Base-by-base conservation (phyloP, 2,113 vertebrate genomes). In the Arothron firmamentum region DNA sequence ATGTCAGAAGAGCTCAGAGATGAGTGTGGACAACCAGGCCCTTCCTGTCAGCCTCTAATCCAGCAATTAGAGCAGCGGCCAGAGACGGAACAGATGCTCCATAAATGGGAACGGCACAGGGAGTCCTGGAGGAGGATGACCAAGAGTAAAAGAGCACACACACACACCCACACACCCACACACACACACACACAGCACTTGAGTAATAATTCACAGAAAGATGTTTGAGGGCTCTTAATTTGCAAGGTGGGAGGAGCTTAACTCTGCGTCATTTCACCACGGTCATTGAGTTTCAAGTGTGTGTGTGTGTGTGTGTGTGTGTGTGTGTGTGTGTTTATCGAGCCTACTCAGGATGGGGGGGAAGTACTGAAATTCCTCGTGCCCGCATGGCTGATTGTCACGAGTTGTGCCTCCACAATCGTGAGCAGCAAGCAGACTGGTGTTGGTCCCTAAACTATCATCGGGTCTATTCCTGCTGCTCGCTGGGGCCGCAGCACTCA, bases 381-480 rank as follows among this genome's bases (percentile, higher is more conserved):
- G 34, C 12, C 11, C 10, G 9, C 34, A 12, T 12, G 34, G 8
- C 34, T 1, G 34, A 38, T 11, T 38, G 34, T 38, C 34, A 38
- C 34, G 34, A 38, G 34, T 38, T 38, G 11, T 38, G 17, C 65
- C 28, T 66, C 70, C 41, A 41, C 66, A 19, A 50, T 50, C 63
- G 11, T 0, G n/a, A 41, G 56, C 42, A 23, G 42, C 73, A 67
- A 56, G 53, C 65, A 70, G 57, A 63, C 68, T 73, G 11, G 11
- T 15, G 70, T 18, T 50, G 61, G 72, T 68, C 67, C 61, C 62
- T 50, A 10, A 74, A 85, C 78, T 62, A 64, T 81, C 81, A 80
- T 72, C 69, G 51, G 75, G 68, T 86, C 86, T 88, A 85, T 85
- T 85, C 84, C 84, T 81, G 78, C 82, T 1, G 65, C 70, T 74